phyloP scores from a whole-genome alignment of 2,113 vertebrate species.

The Eurystomus gularis region DNA sequence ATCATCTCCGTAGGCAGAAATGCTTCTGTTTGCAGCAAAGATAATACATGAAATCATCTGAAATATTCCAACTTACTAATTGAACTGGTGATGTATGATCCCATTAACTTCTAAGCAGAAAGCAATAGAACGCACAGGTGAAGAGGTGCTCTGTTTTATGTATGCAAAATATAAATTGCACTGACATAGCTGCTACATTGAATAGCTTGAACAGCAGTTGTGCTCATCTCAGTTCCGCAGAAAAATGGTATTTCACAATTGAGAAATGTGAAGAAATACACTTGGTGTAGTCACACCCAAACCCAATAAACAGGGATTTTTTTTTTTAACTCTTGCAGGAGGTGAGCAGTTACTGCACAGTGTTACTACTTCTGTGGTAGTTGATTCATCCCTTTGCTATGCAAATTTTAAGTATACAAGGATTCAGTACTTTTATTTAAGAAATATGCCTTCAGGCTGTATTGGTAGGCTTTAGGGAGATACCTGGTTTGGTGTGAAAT shows the following conservation, averaged over 20 bases:
- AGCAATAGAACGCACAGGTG: constrained; percentile 29
- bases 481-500: constrained; percentile 89
- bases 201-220: background rate
- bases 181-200: background rate
- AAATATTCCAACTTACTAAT: background rate
- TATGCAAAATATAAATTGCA: constrained; percentile 29
- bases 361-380: constrained; percentile 77
- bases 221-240: background rate
- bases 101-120: constrained; percentile 44
- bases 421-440: constrained; percentile 92
- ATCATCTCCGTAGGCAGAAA: background rate
- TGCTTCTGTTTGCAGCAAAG: background rate
- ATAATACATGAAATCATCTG: background rate
- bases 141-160: constrained; percentile 17
- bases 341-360: constrained; percentile 76
- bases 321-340: constrained; percentile 72
- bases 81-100: background rate
- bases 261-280: background rate
- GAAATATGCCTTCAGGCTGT: constrained; percentile 90
- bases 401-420: constrained; percentile 91
- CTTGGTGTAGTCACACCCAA: constrained; percentile 32
- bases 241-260: constrained; percentile 27
- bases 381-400: constrained; percentile 87
- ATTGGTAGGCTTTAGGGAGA: constrained; percentile 85
- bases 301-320: constrained; percentile 54